Evolutionary conservation across 2,888 invertebrate species (phyloP), one percentile per base, ranked within the genome.

Genomic region (Heterodera filipjevi): DNA sequence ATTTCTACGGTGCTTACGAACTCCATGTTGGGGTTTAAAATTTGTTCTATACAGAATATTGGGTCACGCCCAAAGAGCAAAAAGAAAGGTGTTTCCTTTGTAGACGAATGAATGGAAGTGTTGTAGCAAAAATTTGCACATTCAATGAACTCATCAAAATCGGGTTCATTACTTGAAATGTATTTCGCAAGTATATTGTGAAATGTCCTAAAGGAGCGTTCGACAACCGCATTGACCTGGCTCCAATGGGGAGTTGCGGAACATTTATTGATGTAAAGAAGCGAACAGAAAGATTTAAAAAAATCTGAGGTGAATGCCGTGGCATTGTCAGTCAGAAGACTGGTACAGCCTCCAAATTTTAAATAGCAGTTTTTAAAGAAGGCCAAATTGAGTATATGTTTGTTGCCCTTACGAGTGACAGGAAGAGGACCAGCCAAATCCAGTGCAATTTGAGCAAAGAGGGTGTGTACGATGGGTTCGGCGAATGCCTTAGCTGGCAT

Each of bases 261-360:
- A n/a, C 66, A 76, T 22, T 82, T 81, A 1, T 77, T 73, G 10
- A 83, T 82, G 0, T 78, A 33, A 3, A 84, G 64, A 78, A 81
- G 35, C 35, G 76, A 46, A 33, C 79, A 81, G 16, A 85, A 75
- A 1, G 71, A 66, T 59, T 44, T n/a, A 53, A 80, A 78, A 0
- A 71, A 46, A 3, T 64, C 77, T 0, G 74, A 71, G 3, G 64
- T 68, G 73, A 87, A 86, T 35, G 77, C 78, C 6, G 77, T 59
- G 10, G 84, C 87, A 39, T 81, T 80, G 73, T 89, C 88, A 1
- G 83, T 79, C 12, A 85, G 73, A 10, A 89, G 46, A 35, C 74
- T 53, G 1, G 66, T 66, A 16, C 84, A 84, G 16, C 77, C 68
- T 3, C 86, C 86, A 79, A 82, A 82, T 22, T 81, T 77, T 10